Conservation (phyloP, 2,113 vertebrate species). For the Poeciliopsis prolifica region DNA sequence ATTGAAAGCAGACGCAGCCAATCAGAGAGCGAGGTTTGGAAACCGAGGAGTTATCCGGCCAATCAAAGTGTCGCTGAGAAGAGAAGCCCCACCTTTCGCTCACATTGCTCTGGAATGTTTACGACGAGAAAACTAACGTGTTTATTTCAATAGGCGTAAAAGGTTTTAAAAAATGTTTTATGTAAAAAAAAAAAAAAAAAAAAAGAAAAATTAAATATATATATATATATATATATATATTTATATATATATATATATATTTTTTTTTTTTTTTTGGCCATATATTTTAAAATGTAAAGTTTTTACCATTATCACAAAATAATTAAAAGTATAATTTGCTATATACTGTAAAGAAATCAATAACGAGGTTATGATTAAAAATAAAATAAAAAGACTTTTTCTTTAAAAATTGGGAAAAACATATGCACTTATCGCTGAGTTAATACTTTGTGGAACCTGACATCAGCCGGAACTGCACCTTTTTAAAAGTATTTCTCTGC, state of each 20-base stretch:
- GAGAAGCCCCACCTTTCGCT: not conserved
- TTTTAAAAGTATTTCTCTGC: too few relatives aligned
- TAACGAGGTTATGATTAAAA: too few relatives aligned
- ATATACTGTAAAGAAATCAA: too few relatives aligned
- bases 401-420: not conserved
- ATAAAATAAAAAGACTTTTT: too few relatives aligned
- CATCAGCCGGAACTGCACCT: too few relatives aligned
- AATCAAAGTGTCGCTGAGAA: conserved; percentile 14
- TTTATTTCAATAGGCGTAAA: not conserved
- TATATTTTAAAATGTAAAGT: not conserved
- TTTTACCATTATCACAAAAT: not conserved
- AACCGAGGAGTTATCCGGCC: conserved; percentile 42
- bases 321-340: not conserved
- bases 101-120: conserved; percentile 54
- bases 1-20: conserved; percentile 37
- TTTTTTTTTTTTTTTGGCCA: too few relatives aligned
- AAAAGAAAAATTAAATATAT: too few relatives aligned
- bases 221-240: too few relatives aligned
- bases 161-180: too few relatives aligned
- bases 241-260: too few relatives aligned
- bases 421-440: not conserved
- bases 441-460: not conserved
- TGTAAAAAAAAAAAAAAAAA: too few relatives aligned
- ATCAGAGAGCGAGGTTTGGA: conserved; percentile 12
- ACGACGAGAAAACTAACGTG: not conserved